Evolutionary conservation across 2,888 invertebrate genomes (phyloP).

Genomic region (Eristalis arbustorum): DNA sequence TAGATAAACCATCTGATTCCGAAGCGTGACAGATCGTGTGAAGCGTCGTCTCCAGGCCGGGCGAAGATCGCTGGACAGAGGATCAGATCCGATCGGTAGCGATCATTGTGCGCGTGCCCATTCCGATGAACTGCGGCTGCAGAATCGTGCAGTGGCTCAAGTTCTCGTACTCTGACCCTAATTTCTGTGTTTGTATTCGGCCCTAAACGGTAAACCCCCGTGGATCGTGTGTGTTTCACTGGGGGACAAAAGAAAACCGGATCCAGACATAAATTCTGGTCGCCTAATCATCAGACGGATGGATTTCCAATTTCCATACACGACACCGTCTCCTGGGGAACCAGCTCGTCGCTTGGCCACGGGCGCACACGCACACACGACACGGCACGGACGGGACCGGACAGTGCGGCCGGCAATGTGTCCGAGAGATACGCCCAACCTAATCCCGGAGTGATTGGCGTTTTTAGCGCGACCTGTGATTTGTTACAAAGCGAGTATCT

Average conservation of each 20-base stretch:
- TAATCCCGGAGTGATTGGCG: slow-evolving; percentile 41
- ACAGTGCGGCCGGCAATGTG: slow-evolving; percentile 23
- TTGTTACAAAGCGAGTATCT: slow-evolving; percentile 39
- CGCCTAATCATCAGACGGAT: slow-evolving; percentile 57
- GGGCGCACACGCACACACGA: not conserved
- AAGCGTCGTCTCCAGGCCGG: not conserved
- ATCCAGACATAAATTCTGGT: slow-evolving; percentile 43
- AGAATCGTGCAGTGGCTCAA: slow-evolving; percentile 7
- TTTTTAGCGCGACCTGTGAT: slow-evolving; percentile 48
- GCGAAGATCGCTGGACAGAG: not conserved
- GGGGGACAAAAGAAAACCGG: not conserved
- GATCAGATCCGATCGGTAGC: not conserved
- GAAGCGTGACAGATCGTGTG: not conserved
- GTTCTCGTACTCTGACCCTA: slow-evolving; percentile 53
- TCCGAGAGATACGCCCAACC: slow-evolving; percentile 42
- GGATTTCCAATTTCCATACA: slow-evolving; percentile 31
- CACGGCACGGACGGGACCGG: not conserved
- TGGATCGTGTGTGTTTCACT: slow-evolving; percentile 18
- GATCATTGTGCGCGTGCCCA: not conserved
- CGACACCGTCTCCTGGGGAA: not conserved
- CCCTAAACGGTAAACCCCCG: slow-evolving; percentile 49
- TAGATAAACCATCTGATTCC: not conserved
- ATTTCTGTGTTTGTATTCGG: slow-evolving; percentile 58
- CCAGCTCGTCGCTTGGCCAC: not conserved
- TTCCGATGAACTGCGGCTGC: not conserved